A percentile compares a stretch with the other conserved stretches of the same genome.
phyloP scores from a whole-genome alignment of 37 sponge, comb jelly and placozoan genomes.

The Crambe crambe region DNA sequence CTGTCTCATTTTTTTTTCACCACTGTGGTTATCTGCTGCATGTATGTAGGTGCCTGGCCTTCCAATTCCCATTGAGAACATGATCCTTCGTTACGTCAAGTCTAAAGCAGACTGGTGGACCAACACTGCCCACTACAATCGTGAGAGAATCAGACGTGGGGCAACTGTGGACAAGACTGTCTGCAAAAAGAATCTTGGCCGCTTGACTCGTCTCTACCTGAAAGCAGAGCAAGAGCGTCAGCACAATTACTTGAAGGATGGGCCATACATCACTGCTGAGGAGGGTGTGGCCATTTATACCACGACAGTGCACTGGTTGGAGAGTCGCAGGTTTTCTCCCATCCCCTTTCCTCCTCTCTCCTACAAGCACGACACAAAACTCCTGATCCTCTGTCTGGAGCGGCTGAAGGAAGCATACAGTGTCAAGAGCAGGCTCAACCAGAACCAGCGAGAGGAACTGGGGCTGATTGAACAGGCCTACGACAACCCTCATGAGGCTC shows the following conservation, averaged over 20 bases:
- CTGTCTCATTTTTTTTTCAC: neutral
- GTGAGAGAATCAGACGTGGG: constrained; percentile 97
- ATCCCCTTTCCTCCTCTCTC: constrained; percentile 99
- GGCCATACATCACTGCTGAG: constrained; percentile 96
- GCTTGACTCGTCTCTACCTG: constrained; percentile 94
- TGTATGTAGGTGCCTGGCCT: constrained; percentile 85
- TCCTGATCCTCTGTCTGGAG: constrained; percentile 97
- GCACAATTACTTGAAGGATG: constrained; percentile 99
- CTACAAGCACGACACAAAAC: constrained; percentile 99
- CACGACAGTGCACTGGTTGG: constrained; percentile 99
- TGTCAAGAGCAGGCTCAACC: constrained; percentile 98
- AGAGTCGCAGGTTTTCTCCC: constrained; percentile 97
- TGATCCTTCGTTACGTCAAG: constrained; percentile 99
- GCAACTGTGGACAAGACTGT: constrained; percentile 99
- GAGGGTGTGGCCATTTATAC: constrained; percentile 99
- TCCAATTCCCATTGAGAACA: constrained; percentile 98
- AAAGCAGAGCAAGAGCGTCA: constrained; percentile 99
- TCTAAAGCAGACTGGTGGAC: constrained; percentile 99
- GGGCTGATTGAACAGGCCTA: constrained; percentile 99
- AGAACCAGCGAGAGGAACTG: constrained; percentile 96
- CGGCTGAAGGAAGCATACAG: constrained; percentile 93
- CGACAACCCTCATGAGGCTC: constrained; percentile 99
- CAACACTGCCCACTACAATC: constrained; percentile 99
- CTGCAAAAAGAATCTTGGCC: constrained; percentile 99
- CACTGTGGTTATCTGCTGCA: neutral